Evolutionary conservation across 2,888 invertebrate genomes (phyloP), one percentile per base, ranked within the genome.

Genomic region (Trilocha varians): DNA sequence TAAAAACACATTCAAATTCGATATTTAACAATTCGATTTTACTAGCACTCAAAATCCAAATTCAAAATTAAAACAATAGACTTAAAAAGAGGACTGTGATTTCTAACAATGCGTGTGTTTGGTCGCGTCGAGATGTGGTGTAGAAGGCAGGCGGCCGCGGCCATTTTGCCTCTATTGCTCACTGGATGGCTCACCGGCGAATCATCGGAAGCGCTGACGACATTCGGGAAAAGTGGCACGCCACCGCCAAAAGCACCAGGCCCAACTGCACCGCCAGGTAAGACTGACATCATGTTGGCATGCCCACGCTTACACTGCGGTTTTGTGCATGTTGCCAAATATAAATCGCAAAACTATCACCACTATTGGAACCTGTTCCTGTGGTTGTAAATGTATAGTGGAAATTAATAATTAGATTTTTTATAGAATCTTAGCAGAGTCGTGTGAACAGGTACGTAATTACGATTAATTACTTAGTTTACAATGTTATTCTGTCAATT

Each of bases 181-280:
- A 62, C 65, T 25, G 74, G 75, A 0, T 86, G 82, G 78, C 63
- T 82, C 40, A 77, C 78, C 1, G 82, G 87, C 1, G 76, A 83
- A 36, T 77, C 80, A 6, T 88, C 89, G 1, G 88, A 89, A 56
- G 91, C 91, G 1, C 74, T 91, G 44, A 91, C 91, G 1, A 90
- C 91, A 13, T 91, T 91, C 53, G 91, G 91, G 34, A 91, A 91
- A 71, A 89, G 88, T 45, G 89, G 87, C 59, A 88, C 90, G 11
- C 87, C 85, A 53, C 80, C 87, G 25, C 87, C 89, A 8, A 88
- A 87, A 46, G 77, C 78, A 34, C 79, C 88, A 4, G 84, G 80
- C 17, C 88, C 88, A 25, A 89, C 89, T 6, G 75, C 87, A 38
- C 83, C 88, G 11, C 88, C 88, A 57, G 87, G 91, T 91, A 78